A percentile compares a stretch with the other conserved stretches of the same genome.
Evolutionary conservation across 1,140 invertebrate species (phyloP).

Genomic region (Pemphigus obesinymphae): DNA sequence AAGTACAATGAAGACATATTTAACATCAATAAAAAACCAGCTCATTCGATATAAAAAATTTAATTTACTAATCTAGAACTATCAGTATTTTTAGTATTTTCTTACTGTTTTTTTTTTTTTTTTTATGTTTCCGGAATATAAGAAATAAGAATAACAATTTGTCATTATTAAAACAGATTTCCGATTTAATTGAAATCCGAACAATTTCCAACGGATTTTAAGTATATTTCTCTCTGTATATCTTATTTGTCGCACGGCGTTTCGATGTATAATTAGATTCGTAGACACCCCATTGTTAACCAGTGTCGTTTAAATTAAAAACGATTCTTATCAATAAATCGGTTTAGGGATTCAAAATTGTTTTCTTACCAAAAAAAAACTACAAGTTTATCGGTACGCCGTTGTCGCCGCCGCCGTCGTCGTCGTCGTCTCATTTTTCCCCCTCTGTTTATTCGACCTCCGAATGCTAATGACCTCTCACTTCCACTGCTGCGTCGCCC

Average conservation of each 20-base stretch:
- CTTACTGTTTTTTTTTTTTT: too few species aligned
- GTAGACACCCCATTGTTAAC: slow-evolving; percentile 9
- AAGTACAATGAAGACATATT: too few species aligned
- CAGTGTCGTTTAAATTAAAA: slow-evolving; percentile 41
- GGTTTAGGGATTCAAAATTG: slow-evolving; percentile 37
- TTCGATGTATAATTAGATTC: slow-evolving; percentile 32
- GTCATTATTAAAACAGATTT: background rate
- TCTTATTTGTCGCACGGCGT: slow-evolving; percentile 11
- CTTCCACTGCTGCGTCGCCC: background rate
- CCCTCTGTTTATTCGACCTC: slow-evolving; percentile 26
- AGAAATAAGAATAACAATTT: background rate
- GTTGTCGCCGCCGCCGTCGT: background rate
- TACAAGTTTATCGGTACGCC: slow-evolving; percentile 24
- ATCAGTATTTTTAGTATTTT: too few species aligned
- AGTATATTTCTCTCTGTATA: background rate
- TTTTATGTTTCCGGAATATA: too few species aligned
- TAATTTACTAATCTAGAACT: too few species aligned
- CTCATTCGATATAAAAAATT: too few species aligned
- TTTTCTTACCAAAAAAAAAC: slow-evolving; percentile 27
- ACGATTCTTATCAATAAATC: slow-evolving; percentile 36
- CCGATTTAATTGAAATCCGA: background rate
- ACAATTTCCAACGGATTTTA: background rate
- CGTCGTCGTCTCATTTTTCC: background rate
- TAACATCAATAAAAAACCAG: too few species aligned
- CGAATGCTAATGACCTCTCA: slow-evolving; percentile 38